Conservation (phyloP, 2,797 vertebrate genomes). For the Enoplosus armatus region DNA sequence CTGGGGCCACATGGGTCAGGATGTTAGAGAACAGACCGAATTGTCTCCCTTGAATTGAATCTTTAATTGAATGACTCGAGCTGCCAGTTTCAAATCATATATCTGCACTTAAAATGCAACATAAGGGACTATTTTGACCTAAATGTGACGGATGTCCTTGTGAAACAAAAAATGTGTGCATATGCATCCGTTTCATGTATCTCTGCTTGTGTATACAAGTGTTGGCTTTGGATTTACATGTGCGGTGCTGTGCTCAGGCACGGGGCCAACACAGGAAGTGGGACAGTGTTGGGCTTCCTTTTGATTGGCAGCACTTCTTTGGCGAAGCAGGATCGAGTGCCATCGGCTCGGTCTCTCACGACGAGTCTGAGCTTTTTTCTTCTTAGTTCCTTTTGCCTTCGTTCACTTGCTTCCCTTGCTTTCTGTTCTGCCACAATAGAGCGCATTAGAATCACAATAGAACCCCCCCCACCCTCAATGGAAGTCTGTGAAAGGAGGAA, state of each 20-base stretch:
- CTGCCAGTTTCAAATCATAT: not conserved
- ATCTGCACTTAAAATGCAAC: not conserved
- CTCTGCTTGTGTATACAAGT: constrained; percentile 14
- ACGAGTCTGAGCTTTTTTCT: constrained; percentile 27
- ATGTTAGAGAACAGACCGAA: not conserved
- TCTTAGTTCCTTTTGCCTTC: constrained; percentile 34
- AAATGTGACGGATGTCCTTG: not conserved
- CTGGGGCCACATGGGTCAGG: not conserved
- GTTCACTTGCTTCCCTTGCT: constrained; percentile 41
- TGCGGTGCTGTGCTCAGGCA: constrained; percentile 41
- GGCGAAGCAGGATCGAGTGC: constrained; percentile 59
- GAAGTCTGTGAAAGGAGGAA: constrained; percentile 44
- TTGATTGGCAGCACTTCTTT: constrained; percentile 70
- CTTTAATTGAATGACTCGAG: not conserved
- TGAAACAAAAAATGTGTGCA: constrained; percentile 3
- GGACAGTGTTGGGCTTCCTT: constrained; percentile 53
- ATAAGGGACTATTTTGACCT: not conserved
- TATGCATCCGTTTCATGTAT: constrained; percentile 14
- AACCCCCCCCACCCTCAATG: too few relatives aligned
- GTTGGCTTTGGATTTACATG: constrained; percentile 35
- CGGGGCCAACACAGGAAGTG: constrained; percentile 64
- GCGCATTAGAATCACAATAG: constrained; percentile 68
- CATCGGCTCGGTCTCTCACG: constrained; percentile 54
- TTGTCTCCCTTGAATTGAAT: too few relatives aligned
- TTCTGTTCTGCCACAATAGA: constrained; percentile 61